Conservation (phyloP, 2,113 vertebrate species). For the Meles meles region DNA sequence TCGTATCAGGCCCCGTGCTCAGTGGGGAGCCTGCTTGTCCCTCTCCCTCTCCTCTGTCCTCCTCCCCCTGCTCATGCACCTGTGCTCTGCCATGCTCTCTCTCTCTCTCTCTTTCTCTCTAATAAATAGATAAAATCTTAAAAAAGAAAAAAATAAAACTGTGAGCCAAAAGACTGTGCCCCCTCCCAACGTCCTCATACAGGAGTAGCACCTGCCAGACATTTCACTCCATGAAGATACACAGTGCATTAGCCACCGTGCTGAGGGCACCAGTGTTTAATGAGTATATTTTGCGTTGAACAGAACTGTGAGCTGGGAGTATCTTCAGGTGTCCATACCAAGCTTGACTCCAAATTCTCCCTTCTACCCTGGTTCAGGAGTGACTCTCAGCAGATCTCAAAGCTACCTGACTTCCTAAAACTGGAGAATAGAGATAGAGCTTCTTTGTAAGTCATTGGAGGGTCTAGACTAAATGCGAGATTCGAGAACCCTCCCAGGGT, state of each 20-base stretch:
- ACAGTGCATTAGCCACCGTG: neutral
- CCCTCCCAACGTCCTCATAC: neutral
- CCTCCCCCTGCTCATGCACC: no score
- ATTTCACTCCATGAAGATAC: neutral
- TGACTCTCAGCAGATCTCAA: neutral
- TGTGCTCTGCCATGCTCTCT: neutral
- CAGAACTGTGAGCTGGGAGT: neutral
- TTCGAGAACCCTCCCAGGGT: neutral
- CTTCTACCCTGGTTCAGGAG: neutral
- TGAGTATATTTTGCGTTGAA: neutral
- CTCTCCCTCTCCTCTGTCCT: neutral
- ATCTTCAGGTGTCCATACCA: neutral
- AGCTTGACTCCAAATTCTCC: neutral
- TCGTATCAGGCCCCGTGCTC: no score
- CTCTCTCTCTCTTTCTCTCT: neutral
- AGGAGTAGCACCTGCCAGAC: neutral
- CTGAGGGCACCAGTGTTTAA: neutral
- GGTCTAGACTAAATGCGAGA: neutral
- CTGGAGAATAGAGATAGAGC: neutral
- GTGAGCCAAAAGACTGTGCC: neutral
- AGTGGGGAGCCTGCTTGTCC: neutral
- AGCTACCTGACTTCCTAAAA: neutral
- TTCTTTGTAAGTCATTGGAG: neutral
- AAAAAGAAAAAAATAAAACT: neutral
- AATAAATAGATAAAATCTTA: neutral